These are phyloP conservation scores for Porites cylindrica DNA, from an alignment of 92 coral and sea anemone genomes.

Conservation along the genomic window DNA sequence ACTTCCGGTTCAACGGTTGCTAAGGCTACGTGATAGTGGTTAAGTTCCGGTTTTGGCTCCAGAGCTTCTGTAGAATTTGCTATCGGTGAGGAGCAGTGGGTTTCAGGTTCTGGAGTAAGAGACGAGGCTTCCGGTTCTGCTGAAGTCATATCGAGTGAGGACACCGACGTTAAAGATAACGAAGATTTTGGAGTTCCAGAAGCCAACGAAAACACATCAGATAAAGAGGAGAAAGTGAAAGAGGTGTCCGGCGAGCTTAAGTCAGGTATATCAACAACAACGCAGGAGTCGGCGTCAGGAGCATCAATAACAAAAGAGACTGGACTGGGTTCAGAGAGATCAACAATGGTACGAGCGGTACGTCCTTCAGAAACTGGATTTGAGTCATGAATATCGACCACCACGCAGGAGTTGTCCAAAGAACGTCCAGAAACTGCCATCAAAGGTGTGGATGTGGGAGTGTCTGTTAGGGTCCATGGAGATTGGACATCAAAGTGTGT, in stretches of 20 bases:
- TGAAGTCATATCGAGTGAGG: neutral
- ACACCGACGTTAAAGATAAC: neutral
- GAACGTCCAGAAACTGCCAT: neutral
- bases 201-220: neutral
- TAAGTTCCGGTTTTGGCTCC: neutral
- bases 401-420: too few species aligned
- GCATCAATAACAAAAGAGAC: neutral
- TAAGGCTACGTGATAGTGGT: neutral
- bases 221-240: neutral
- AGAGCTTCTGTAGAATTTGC: neutral
- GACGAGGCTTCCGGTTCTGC: neutral
- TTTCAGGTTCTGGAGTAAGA: neutral
- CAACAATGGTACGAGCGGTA: too few species aligned
- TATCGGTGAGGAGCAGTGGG: neutral
- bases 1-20: neutral
- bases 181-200: neutral
- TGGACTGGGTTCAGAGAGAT: too few species aligned
- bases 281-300: neutral
- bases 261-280: neutral
- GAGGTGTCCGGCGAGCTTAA: neutral
- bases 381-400: too few species aligned
- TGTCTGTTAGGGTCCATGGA: neutral
- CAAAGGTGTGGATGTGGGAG: neutral
- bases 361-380: too few species aligned
- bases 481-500: neutral